These are phyloP conservation scores for Oryctes rhinoceros DNA, from an alignment of 1,140 invertebrate species.

Conservation along the genomic window DNA sequence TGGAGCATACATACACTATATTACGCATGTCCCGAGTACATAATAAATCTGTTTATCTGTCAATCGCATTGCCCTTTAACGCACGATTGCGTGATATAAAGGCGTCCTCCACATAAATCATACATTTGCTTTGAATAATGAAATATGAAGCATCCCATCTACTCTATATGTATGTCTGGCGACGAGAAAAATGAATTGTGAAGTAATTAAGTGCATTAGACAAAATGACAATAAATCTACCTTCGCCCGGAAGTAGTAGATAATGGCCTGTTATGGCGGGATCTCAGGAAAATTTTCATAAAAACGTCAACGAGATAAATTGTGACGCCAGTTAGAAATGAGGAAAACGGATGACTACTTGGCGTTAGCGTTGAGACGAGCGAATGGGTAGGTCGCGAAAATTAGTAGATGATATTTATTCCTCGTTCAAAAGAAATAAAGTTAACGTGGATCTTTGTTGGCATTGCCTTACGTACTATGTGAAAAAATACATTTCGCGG, in stretches of 20 bases:
- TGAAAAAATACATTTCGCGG: no score
- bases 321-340: constrained; percentile 11
- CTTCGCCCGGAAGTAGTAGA: background rate
- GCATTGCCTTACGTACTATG: no score
- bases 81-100: no score
- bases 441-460: no score
- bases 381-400: background rate
- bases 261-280: background rate
- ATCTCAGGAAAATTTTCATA: constrained; percentile 14
- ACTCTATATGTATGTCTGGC: background rate
- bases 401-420: background rate
- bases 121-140: background rate
- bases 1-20: no score
- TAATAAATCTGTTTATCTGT: no score
- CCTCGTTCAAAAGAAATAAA: no score
- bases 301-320: constrained; percentile 34
- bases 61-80: no score
- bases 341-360: constrained; percentile 21
- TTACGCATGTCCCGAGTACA: no score
- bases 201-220: constrained; percentile 13
- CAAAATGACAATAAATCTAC: constrained; percentile 22
- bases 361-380: background rate
- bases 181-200: constrained; percentile 7
- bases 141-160: constrained; percentile 8
- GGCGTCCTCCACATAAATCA: no score